phyloP scores from a whole-genome alignment of 92 coral and sea anemone species.

The Porites lobata region DNA sequence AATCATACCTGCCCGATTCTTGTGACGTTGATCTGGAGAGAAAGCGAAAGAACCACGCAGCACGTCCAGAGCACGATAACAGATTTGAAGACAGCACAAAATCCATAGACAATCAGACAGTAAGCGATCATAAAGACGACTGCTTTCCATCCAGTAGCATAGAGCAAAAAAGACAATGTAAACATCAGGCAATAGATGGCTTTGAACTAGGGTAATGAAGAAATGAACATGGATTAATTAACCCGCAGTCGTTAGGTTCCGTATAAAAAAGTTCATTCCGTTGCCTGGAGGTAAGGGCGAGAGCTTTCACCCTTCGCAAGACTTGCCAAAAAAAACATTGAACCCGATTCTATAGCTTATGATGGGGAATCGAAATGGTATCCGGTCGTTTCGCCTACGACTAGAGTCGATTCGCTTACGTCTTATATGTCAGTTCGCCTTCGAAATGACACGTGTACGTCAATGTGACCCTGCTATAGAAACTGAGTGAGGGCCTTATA shows the following conservation, averaged over 20 bases:
- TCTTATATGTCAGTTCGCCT: too few relatives aligned
- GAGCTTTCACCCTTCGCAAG: too few relatives aligned
- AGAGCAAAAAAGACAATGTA: conserved; percentile 58
- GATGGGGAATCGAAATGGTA: too few relatives aligned
- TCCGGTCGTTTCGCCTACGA: too few relatives aligned
- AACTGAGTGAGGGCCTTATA: too few relatives aligned
- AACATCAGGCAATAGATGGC: conserved; percentile 69
- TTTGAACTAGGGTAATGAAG: conserved; percentile 43
- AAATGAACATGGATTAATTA: background rate
- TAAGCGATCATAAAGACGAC: conserved; percentile 69
- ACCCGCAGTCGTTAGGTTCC: background rate
- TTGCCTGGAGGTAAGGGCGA: too few relatives aligned
- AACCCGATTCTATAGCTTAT: too few relatives aligned
- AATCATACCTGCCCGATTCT: conserved; percentile 78
- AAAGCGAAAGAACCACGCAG: conserved; percentile 56
- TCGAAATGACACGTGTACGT: too few relatives aligned
- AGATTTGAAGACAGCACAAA: conserved; percentile 72
- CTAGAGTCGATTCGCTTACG: too few relatives aligned
- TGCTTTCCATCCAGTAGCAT: conserved; percentile 55
- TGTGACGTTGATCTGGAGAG: conserved; percentile 68
- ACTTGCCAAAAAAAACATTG: too few relatives aligned
- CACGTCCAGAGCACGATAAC: conserved; percentile 71
- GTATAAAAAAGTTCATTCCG: too few relatives aligned
- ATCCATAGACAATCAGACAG: conserved; percentile 65
- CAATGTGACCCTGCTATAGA: too few relatives aligned